A percentile compares a stretch with the other conserved stretches of the same genome.
phyloP scores from a whole-genome alignment of 2,888 invertebrate genomes.

The Eubasilissa splendida region DNA sequence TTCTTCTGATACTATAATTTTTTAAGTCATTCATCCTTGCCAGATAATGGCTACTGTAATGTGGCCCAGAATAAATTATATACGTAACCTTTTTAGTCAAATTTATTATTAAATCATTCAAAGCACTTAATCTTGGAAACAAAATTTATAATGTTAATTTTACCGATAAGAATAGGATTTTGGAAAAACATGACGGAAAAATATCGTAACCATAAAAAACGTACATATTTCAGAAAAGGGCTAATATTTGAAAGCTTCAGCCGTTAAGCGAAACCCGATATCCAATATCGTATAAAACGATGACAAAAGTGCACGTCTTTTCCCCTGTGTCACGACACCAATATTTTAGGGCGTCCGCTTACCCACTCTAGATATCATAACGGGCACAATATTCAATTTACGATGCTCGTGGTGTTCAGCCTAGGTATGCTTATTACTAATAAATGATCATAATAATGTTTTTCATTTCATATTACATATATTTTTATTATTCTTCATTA shows the following conservation, averaged over 20 bases:
- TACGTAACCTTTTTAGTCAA: too few species aligned
- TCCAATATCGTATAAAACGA: slow-evolving; percentile 31
- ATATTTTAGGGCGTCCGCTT: slow-evolving; percentile 20
- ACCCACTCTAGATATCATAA: slow-evolving; percentile 6
- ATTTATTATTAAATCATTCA: too few species aligned
- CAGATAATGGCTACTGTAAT: too few species aligned
- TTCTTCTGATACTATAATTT: too few species aligned
- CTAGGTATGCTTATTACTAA: background rate
- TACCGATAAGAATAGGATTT: too few species aligned
- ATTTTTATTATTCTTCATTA: too few species aligned
- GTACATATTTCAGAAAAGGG: slow-evolving; percentile 23
- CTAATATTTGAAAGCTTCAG: slow-evolving; percentile 22
- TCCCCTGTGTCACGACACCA: slow-evolving; percentile 29
- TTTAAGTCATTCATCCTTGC: too few species aligned
- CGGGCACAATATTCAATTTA: slow-evolving; percentile 5
- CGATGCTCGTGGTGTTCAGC: slow-evolving; percentile 7
- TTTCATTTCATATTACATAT: too few species aligned
- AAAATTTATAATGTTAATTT: too few species aligned
- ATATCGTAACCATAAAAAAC: slow-evolving; percentile 10
- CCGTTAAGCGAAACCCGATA: slow-evolving; percentile 18
- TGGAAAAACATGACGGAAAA: background rate
- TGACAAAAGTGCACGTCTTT: slow-evolving; percentile 29
- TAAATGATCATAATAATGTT: too few species aligned
- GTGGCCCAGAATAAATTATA: too few species aligned
- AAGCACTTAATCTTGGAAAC: too few species aligned